phyloP scores from a whole-genome alignment of 2,797 vertebrate genomes.

The Psittacula derbiana region DNA sequence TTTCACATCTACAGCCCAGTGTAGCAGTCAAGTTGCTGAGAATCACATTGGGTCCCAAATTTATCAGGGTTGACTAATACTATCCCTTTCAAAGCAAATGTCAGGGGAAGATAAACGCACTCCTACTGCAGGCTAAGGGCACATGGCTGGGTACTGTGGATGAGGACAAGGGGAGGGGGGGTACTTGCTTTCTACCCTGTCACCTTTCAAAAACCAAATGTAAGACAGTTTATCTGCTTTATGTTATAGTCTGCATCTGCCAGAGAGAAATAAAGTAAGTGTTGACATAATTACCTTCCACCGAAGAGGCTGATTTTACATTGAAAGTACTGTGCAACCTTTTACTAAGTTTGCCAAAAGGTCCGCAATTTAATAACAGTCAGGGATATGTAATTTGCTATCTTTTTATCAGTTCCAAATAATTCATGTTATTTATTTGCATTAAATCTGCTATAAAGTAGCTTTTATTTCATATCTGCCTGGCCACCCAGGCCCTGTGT shows the following conservation, averaged over 20 bases:
- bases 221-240: not conserved
- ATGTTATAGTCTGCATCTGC: not conserved
- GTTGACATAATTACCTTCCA: not conserved
- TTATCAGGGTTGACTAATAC: not conserved
- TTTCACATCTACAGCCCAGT: not conserved
- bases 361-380: not conserved
- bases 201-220: not conserved
- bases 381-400: not conserved
- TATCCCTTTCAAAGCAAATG: not conserved
- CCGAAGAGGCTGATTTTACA: not conserved
- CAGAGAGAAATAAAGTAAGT: not conserved
- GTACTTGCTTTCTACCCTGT: not conserved
- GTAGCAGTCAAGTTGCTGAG: not conserved
- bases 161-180: not conserved
- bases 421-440: constrained; percentile 26
- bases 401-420: not conserved
- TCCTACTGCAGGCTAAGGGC: not conserved
- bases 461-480: not conserved
- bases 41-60: not conserved
- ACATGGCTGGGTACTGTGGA: not conserved
- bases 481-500: not conserved
- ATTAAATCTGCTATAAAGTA: not conserved
- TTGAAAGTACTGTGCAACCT: not conserved
- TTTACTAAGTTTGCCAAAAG: not conserved
- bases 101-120: not conserved